Base-by-base conservation (phyloP, 2,797 vertebrate genomes). In the Labeo calbasu region DNA sequence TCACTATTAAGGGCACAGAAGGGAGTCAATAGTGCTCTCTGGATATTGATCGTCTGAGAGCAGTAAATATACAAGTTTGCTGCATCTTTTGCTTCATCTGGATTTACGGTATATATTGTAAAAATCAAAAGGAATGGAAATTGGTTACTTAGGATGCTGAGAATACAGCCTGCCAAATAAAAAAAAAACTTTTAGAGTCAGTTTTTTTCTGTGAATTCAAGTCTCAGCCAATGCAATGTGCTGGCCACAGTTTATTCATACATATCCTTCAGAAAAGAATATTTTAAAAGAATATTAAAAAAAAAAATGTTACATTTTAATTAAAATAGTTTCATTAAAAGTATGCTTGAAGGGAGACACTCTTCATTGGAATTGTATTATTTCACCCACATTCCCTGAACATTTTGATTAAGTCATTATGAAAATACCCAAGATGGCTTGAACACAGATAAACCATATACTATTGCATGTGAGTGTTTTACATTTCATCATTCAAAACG, bases 41-140 rank as follows among this genome's bases (percentile, higher is more conserved):
- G 72, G 75, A 55, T 84, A 91, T 91, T 81, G 90, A 92, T 90
- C 83, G 63, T 81, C 71, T 61, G 36, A 68, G 50, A 46, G 78
- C 63, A 82, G 86, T 88, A 88, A 89, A 85, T 89, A 88, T 82
- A 85, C 83, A 84, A 70, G 82, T 83, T 86, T 66, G 73, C 70
- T 51, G 77, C 23, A 48, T 79, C 69, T 77, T 36, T 48, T 53
- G 77, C 75, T 15, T 69, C 65, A 14, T 48, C 48, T 76, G 51
- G 13, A 76, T 75, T 51, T 84, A 84, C 36, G 32, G 28, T 79
- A 43, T 77, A 79, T 57, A 63, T 86, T 72, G 82, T 77, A 40
- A 85, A 79, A 78, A 86, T 36, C 8, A 32, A 84, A 59, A 32
- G 86, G 21, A 9, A 63, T 72, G 66, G 66, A 87, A 85, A 80